Base-by-base conservation (phyloP, 2,113 vertebrate genomes). In the Oreochromis spilurus region DNA sequence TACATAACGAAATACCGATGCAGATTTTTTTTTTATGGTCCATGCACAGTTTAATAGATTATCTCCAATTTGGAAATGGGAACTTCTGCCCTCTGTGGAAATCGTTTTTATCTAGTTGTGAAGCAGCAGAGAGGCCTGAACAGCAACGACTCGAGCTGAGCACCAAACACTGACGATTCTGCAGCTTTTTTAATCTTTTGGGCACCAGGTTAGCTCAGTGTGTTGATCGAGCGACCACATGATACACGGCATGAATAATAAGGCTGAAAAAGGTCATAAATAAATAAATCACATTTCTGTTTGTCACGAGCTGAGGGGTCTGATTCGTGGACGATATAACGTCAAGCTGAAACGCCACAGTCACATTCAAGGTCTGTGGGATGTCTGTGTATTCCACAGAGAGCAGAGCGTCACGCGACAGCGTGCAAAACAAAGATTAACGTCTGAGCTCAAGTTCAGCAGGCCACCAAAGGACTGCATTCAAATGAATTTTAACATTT, bases 1-100 rank as follows among this genome's bases (percentile, higher is more conserved):
- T 1, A 67, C 7, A 29, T 29, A 9, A 29, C 0, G 0, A 65
- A 0, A 0, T 0, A n/a, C 31, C 11, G 60, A 12, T 36, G 10
- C 31, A 12, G 60, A 1, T 38, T 0, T 38, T 24, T 38, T n/a
- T 38, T 13, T 65, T 1, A 65, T 7, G 60, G 17, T 65, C 0
- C 31, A n/a, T n/a, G 60, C 60, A 24, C 10, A 65, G 31, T 12
- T 65, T 12, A 36, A 38, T 1, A 54, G n/a, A n/a, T 62, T 4
- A 12, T 65, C 10, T 65, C 60, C 60, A 38, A 10, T 3, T 36
- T 2, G n/a, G 60, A 36, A 36, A 65, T 2, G 58, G 9, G 31
- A 62, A n/a, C 31, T 65, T 65, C 60, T 65, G 60, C 31, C 16
- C 29, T 36, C 5, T 36, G 31, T 36, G 4, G 7, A 36, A 36